phyloP scores from a whole-genome alignment of 37 sponge, comb jelly and placozoan species.

The Halisarca cf. caerulea region DNA sequence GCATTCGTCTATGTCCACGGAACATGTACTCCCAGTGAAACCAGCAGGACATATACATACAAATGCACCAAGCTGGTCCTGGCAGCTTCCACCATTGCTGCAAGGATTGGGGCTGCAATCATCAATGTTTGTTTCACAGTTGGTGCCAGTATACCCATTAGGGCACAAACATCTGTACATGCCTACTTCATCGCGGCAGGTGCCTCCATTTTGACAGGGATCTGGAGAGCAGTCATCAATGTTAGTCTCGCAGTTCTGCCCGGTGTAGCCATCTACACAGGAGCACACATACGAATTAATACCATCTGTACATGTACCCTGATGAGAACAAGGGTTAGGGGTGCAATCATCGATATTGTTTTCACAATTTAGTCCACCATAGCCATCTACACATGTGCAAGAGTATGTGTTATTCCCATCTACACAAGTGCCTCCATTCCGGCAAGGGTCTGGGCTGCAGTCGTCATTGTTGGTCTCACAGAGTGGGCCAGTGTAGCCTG shows the following conservation, averaged over 20 bases:
- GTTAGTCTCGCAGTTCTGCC: slow-evolving; percentile 16
- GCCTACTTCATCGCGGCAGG: slow-evolving; percentile 28
- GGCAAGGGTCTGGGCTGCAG: slow-evolving; percentile 33
- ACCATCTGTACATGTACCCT: slow-evolving; percentile 27
- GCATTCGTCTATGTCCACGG: slow-evolving; percentile 36
- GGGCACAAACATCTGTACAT: slow-evolving; percentile 4
- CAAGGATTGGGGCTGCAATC: slow-evolving; percentile 22
- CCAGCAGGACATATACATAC: slow-evolving; percentile 37
- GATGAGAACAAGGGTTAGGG: neutral
- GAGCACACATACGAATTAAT: neutral
- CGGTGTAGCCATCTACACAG: slow-evolving; percentile 32
- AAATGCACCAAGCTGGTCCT: neutral
- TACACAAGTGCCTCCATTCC: slow-evolving; percentile 14
- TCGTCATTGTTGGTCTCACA: slow-evolving; percentile 42
- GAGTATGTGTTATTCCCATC: slow-evolving; percentile 19
- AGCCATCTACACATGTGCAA: slow-evolving; percentile 14
- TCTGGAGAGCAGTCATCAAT: slow-evolving; percentile 21
- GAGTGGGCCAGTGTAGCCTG: slow-evolving; percentile 31
- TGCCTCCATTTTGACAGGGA: slow-evolving; percentile 33
- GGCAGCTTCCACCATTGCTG: slow-evolving; percentile 23
- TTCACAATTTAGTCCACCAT: slow-evolving; percentile 17
- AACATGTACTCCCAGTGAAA: slow-evolving; percentile 30
- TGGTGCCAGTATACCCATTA: slow-evolving; percentile 31
- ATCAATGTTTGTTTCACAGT: slow-evolving; percentile 31
- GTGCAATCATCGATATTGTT: slow-evolving; percentile 26